Evolutionary conservation across 2,797 vertebrate genomes (phyloP), one percentile per base, ranked within the genome.

Genomic region (Lepilemur ruficaudatus): DNA sequence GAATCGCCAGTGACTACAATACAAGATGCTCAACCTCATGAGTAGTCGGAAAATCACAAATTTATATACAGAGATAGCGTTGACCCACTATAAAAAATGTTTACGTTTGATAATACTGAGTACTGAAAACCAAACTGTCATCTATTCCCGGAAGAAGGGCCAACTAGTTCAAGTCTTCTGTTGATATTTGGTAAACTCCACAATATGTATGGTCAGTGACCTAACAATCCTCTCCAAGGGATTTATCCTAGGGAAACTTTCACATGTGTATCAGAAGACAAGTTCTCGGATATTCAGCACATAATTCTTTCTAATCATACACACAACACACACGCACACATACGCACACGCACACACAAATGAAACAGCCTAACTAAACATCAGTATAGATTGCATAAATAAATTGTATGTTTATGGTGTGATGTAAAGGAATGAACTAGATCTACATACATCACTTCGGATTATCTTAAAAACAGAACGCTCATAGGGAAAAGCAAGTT

Each of bases 381-480:
- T n/a, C 48, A 46, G 32, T n/a, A 57, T 13, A 15, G 38, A 48
- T 3, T 69, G 20, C 5, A 75, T 35, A 78, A 72, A 76, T 17
- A 48, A 75, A 22, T 9, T 84, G 23, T 61, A 69, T 87, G 78
- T 10, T 84, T 28, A 79, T 28, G 35, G 48, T 6, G 6, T 63
- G 14, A 20, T 11, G 50, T 48, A 79, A 70, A 59, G 32, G 35
- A 25, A 61, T 35, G 35, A 87, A 57, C 52, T 50, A 70, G 17
- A 67, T 67, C 43, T 65, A 50, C 22, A 55, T 35, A 15, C 4
- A 75, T 73, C 41, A 90, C 50, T 70, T 57, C 89, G 13, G 38
- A 86, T 70, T 67, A 84, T 59, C 38, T 89, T 85, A 80, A 91
- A 95, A 95, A 85, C n/a, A 85, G 35, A 84, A 95, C 73, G 41